These are phyloP conservation scores for Pseudoatta argentina DNA, from an alignment of 1,140 invertebrate species.

Conservation along the genomic window DNA sequence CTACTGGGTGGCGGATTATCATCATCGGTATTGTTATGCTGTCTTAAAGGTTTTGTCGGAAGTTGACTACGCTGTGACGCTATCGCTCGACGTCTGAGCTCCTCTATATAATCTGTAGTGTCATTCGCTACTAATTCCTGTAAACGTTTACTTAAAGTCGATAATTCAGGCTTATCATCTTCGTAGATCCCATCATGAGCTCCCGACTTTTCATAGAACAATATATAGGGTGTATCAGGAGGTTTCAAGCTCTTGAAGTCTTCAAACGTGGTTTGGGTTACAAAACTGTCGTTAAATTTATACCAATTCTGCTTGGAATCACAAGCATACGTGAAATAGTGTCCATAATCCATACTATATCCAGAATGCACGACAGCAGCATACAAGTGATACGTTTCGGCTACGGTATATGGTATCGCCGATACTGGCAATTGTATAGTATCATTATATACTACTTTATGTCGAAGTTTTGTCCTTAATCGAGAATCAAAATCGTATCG, in stretches of 20 bases:
- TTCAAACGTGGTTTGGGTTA: slow-evolving; percentile 88
- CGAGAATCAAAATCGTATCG: slow-evolving; percentile 91
- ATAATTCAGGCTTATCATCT: slow-evolving; percentile 80
- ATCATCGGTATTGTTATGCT: slow-evolving; percentile 80
- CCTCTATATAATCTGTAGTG: slow-evolving; percentile 73
- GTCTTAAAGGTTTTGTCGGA: slow-evolving; percentile 44
- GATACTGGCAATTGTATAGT: slow-evolving; percentile 87
- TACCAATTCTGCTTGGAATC: slow-evolving; percentile 91
- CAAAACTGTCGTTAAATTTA: slow-evolving; percentile 92
- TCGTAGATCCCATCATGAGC: slow-evolving; percentile 71
- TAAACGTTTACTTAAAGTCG: slow-evolving; percentile 83
- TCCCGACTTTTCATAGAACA: slow-evolving; percentile 89
- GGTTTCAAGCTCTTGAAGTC: slow-evolving; percentile 89
- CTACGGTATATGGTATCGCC: slow-evolving; percentile 78
- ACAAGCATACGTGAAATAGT: slow-evolving; percentile 94
- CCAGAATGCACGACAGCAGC: slow-evolving; percentile 95
- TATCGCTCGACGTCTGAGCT: slow-evolving; percentile 79
- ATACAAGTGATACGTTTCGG: slow-evolving; percentile 90
- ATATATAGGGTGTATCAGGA: slow-evolving; percentile 93
- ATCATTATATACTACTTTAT: slow-evolving; percentile 89
- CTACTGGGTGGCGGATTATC: slow-evolving; percentile 81
- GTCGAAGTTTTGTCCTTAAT: slow-evolving; percentile 91
- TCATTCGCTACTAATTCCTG: slow-evolving; percentile 86
- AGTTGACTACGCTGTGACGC: slow-evolving; percentile 62
- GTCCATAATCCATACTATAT: slow-evolving; percentile 93